Conservation (phyloP, 2,113 vertebrate species). For the Gobius niger region DNA sequence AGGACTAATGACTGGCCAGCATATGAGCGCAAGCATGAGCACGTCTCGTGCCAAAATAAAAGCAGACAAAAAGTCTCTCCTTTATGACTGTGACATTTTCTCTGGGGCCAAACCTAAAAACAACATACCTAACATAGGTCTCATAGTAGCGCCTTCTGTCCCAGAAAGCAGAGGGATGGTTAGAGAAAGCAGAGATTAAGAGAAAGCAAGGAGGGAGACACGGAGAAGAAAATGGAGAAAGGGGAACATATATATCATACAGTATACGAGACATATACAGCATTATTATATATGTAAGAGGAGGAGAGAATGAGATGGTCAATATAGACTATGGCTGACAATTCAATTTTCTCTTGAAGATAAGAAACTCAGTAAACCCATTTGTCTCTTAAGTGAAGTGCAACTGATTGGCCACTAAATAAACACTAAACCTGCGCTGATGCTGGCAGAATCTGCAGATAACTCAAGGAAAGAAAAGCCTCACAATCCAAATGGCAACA, state of each 20-base stretch:
- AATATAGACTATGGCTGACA: slow-evolving; percentile 25
- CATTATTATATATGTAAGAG: slow-evolving; percentile 67
- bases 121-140: slow-evolving; percentile 95
- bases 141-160: slow-evolving; percentile 99
- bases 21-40: slow-evolving; percentile 39
- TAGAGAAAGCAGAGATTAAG: slow-evolving; percentile 77
- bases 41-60: slow-evolving; percentile 49
- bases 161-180: slow-evolving; percentile 82
- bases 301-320: slow-evolving; percentile 38
- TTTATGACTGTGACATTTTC: slow-evolving; percentile 34
- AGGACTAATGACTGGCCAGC: slow-evolving; percentile 36
- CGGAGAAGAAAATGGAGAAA: slow-evolving; percentile 40
- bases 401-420: slow-evolving; percentile 29
- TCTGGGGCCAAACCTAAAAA: slow-evolving; percentile 60
- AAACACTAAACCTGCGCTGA: slow-evolving; percentile 24
- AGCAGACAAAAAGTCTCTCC: slow-evolving; percentile 15
- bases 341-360: slow-evolving; percentile 44
- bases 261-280: slow-evolving; percentile 75
- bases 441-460: slow-evolving; percentile 28
- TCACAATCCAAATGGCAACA: slow-evolving; percentile 25
- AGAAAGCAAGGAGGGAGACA: slow-evolving; percentile 62
- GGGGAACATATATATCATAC: slow-evolving; percentile 60
- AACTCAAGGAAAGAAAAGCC: slow-evolving; percentile 28
- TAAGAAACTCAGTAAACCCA: slow-evolving; percentile 34
- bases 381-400: slow-evolving; percentile 44